Conservation (phyloP, 2,113 vertebrate species). For the Anser cygnoides region DNA sequence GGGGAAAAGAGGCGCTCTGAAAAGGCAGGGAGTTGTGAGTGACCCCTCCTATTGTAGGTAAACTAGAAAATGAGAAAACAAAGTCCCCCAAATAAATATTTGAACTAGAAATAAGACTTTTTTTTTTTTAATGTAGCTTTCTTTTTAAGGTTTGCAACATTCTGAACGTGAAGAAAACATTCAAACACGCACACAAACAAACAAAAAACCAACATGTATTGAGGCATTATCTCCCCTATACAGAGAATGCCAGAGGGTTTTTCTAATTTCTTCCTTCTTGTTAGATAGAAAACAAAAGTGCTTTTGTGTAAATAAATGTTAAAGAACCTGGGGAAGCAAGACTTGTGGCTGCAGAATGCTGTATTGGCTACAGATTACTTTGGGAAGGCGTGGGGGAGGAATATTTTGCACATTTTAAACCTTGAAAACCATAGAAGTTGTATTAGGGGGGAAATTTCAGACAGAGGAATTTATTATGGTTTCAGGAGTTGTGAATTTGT, state of each 20-base stretch:
- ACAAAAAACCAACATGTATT: not conserved
- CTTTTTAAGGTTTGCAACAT: not conserved
- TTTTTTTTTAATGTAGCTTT: not conserved
- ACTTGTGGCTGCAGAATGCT: not conserved
- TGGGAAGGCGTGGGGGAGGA: not conserved
- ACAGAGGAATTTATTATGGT: slow-evolving; percentile 50
- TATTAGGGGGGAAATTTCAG: slow-evolving; percentile 18
- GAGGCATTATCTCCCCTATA: not conserved
- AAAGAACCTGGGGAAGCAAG: not conserved
- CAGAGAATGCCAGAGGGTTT: not conserved
- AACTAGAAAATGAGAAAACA: not conserved
- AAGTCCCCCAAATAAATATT: not conserved
- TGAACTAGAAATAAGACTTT: not conserved
- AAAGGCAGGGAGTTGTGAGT: not conserved
- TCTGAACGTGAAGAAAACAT: not conserved
- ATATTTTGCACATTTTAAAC: not conserved
- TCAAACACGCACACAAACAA: not conserved
- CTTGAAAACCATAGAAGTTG: not conserved
- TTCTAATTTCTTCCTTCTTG: not conserved
- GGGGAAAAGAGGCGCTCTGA: not conserved
- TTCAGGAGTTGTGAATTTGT: slow-evolving; percentile 63
- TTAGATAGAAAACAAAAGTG: not conserved
- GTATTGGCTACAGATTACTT: not conserved
- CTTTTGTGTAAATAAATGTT: not conserved
- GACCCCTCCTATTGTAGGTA: not conserved